These are phyloP conservation scores for Drosophila merina DNA, from an alignment of 2,888 invertebrate species.

Conservation along the genomic window DNA sequence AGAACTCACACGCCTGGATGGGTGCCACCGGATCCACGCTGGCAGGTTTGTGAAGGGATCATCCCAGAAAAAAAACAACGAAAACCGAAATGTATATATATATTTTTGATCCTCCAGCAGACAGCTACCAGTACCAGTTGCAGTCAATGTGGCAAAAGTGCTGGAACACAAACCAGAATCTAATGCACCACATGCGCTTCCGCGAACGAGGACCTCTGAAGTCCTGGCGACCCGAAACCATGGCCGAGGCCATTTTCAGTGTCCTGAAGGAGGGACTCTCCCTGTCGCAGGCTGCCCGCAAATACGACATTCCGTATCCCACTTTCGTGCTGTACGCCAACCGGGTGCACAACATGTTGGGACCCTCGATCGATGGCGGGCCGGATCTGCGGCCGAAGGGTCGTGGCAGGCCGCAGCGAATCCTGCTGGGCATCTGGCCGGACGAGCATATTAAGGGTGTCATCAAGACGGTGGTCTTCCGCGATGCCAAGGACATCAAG, in stretches of 20 bases:
- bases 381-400: slow-evolving; percentile 96
- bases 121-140: slow-evolving; percentile 97
- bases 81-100: slow-evolving; percentile 19
- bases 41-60: slow-evolving; percentile 89
- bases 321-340: slow-evolving; percentile 97
- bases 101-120: slow-evolving; percentile 84
- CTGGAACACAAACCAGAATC: slow-evolving; percentile 96
- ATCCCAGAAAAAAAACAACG: background rate
- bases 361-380: slow-evolving; percentile 95
- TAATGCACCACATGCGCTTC: slow-evolving; percentile 95
- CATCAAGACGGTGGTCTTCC: slow-evolving; percentile 95
- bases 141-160: slow-evolving; percentile 98
- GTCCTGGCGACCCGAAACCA: slow-evolving; percentile 96
- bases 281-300: slow-evolving; percentile 94
- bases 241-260: slow-evolving; percentile 97
- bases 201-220: slow-evolving; percentile 96
- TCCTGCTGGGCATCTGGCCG: slow-evolving; percentile 95
- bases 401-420: slow-evolving; percentile 94
- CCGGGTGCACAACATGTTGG: slow-evolving; percentile 96
- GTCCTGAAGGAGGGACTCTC: slow-evolving; percentile 95
- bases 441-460: slow-evolving; percentile 97
- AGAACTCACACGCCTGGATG: slow-evolving; percentile 96
- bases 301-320: slow-evolving; percentile 97
- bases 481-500: slow-evolving; percentile 93
- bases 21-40: slow-evolving; percentile 93